Conservation (phyloP, 2,797 vertebrate species). For the Leuciscus waleckii region DNA sequence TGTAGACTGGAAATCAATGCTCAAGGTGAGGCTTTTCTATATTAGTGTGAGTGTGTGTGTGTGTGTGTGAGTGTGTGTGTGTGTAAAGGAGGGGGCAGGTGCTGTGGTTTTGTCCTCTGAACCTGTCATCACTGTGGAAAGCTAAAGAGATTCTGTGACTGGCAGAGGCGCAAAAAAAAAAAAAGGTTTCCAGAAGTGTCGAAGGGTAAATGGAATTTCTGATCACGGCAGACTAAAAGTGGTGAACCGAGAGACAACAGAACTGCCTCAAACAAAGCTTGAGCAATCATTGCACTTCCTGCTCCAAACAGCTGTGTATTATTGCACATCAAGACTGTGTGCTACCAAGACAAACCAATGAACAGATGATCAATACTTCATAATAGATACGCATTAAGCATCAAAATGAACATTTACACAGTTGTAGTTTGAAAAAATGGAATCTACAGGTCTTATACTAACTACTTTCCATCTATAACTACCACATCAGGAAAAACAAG, state of each 20-base stretch:
- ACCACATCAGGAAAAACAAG: background rate
- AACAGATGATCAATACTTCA: slow-evolving; percentile 15
- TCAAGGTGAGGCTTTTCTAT: slow-evolving; percentile 24
- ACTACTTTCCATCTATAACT: background rate
- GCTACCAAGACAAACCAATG: slow-evolving; percentile 7
- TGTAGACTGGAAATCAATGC: slow-evolving; percentile 35
- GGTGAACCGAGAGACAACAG: slow-evolving; percentile 18
- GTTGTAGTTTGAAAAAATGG: background rate
- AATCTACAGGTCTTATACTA: background rate
- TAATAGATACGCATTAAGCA: background rate
- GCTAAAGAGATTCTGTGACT: slow-evolving; percentile 53
- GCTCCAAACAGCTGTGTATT: background rate
- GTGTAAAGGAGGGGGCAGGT: background rate
- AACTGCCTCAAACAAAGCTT: slow-evolving; percentile 12
- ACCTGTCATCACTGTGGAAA: slow-evolving; percentile 43
- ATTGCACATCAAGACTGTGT: background rate
- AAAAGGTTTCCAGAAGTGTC: slow-evolving; percentile 45
- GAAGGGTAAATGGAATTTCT: slow-evolving; percentile 49
- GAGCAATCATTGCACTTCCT: background rate
- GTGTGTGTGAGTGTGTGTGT: background rate
- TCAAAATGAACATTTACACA: background rate
- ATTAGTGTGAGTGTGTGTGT: background rate
- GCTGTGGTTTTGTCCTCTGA: slow-evolving; percentile 45
- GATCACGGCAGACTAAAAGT: slow-evolving; percentile 33
- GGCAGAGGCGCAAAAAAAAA: slow-evolving; percentile 35